phyloP scores from a whole-genome alignment of 2,888 invertebrate species.

The Sinelater perroti region DNA sequence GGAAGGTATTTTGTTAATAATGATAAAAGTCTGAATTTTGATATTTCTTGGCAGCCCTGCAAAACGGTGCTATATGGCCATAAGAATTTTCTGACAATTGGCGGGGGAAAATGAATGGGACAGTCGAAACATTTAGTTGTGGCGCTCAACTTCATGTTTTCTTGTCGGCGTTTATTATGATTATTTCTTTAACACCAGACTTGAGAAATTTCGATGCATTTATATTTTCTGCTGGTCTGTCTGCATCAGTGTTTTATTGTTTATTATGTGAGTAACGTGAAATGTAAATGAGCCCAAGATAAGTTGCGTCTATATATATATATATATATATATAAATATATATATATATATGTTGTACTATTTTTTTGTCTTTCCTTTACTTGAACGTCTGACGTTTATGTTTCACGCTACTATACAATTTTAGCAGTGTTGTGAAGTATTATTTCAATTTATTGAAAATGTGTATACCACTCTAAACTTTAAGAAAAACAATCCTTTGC shows the following conservation, averaged over 20 bases:
- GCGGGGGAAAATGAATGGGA: slow-evolving; percentile 2
- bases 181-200: slow-evolving; percentile 17
- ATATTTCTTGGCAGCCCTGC: slow-evolving; percentile 7
- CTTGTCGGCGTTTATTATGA: slow-evolving; percentile 13
- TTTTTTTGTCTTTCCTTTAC: not conserved
- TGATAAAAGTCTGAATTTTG: slow-evolving; percentile 11
- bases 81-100: slow-evolving; percentile 14
- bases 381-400: slow-evolving; percentile 9
- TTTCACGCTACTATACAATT: slow-evolving; percentile 26
- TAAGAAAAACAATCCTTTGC: not conserved
- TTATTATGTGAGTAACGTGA: slow-evolving; percentile 18
- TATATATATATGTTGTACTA: not conserved
- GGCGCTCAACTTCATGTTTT: slow-evolving; percentile 4
- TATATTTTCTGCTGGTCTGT: slow-evolving; percentile 24
- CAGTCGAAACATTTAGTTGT: slow-evolving; percentile 10
- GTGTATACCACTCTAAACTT: slow-evolving; percentile 35
- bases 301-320: no score
- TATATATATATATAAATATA: no score
- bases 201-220: slow-evolving; percentile 19
- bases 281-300: slow-evolving; percentile 9
- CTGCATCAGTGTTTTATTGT: slow-evolving; percentile 15
- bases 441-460: slow-evolving; percentile 21
- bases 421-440: slow-evolving; percentile 20
- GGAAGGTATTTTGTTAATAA: not conserved
- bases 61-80: slow-evolving; percentile 10